Percentiles rank a stretch among this genome's conserved stretches.
phyloP scores from a whole-genome alignment of 2,113 vertebrate genomes.

The Cyanistes caeruleus region DNA sequence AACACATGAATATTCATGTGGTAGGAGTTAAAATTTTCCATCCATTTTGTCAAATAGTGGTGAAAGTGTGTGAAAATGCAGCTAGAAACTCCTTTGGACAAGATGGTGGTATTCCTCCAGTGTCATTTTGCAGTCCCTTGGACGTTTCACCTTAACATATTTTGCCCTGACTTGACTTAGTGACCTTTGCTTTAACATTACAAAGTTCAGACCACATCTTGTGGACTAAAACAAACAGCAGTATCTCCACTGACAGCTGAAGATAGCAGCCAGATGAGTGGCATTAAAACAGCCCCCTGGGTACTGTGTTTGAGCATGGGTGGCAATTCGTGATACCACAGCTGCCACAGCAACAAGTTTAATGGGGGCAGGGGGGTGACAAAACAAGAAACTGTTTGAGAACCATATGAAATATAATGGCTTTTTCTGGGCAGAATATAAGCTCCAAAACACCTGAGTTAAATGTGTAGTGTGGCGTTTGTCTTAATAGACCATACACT shows the following conservation, averaged over 20 bases:
- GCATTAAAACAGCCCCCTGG: background rate
- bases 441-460: background rate
- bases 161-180: background rate
- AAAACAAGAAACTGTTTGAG: background rate
- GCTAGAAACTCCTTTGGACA: background rate
- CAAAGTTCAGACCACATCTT: background rate
- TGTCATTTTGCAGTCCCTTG: background rate
- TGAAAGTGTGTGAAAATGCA: background rate
- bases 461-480: background rate
- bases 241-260: background rate
- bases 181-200: background rate
- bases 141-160: background rate
- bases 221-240: background rate
- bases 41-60: background rate
- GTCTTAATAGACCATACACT: fast-evolving
- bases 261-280: background rate
- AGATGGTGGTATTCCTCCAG: background rate
- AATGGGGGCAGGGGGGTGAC: fast-evolving
- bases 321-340: background rate
- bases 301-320: background rate
- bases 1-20: background rate
- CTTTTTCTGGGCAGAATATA: background rate
- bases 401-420: background rate
- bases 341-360: background rate
- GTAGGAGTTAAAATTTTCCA: background rate